Percentiles rank a stretch among this genome's conserved stretches.
Evolutionary conservation across 2,888 invertebrate genomes (phyloP).

Genomic region (Conistra vaccinii): DNA sequence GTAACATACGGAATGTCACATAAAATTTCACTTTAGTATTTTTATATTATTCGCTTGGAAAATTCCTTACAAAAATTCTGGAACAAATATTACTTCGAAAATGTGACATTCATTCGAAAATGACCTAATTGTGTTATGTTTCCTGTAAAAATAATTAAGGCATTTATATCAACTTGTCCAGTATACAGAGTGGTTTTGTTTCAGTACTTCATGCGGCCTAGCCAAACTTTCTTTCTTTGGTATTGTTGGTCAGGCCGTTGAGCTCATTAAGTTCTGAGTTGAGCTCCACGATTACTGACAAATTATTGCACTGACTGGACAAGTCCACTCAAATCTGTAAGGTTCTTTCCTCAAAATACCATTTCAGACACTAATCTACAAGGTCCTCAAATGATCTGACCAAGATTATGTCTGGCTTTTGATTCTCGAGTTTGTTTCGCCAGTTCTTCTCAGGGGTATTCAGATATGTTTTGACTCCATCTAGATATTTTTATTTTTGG

Average conservation of each 20-base stretch:
- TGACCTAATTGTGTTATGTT: slow-evolving; percentile 17
- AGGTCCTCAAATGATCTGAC: neutral
- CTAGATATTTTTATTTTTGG: too few relatives aligned
- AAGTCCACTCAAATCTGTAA: too few relatives aligned
- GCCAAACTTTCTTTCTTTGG: neutral
- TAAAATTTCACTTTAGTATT: slow-evolving; percentile 48
- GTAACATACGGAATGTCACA: slow-evolving; percentile 50
- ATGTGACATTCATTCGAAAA: slow-evolving; percentile 11
- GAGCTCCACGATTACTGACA: too few relatives aligned
- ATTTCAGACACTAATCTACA: neutral
- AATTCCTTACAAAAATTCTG: slow-evolving; percentile 50
- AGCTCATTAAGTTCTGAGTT: too few relatives aligned
- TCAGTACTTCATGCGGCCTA: neutral
- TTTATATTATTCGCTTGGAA: slow-evolving; percentile 45
- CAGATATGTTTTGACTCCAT: too few relatives aligned
- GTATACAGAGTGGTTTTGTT: neutral
- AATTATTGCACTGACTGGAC: too few relatives aligned
- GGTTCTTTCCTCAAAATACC: too few relatives aligned
- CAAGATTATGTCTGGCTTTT: neutral
- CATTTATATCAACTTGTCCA: neutral
- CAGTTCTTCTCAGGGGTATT: too few relatives aligned
- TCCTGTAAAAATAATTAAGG: slow-evolving; percentile 19
- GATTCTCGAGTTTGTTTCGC: too few relatives aligned
- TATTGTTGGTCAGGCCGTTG: neutral
- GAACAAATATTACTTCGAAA: slow-evolving; percentile 49